Percentiles rank a stretch among this genome's conserved stretches.
Evolutionary conservation across 2,888 invertebrate species (phyloP).

Genomic region (Diloba caeruleocephala): DNA sequence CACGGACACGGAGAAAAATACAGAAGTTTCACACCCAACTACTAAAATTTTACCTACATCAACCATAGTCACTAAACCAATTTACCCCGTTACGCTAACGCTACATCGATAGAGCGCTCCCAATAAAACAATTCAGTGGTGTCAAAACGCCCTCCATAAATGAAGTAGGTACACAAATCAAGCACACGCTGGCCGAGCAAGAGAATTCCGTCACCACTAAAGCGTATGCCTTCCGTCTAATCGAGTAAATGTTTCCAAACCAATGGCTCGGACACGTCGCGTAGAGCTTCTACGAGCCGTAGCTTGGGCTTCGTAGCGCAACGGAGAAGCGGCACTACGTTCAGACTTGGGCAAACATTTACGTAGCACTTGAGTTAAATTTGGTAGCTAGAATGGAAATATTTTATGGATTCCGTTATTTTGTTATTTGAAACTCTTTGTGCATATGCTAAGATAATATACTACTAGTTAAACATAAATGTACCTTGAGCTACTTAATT

Average conservation of each 20-base stretch:
- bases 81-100: constrained; percentile 27
- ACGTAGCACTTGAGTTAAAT: constrained; percentile 61
- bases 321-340: constrained; percentile 61
- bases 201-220: constrained; percentile 76
- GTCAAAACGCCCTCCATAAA: constrained; percentile 50
- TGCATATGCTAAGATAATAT: not conserved
- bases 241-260: constrained; percentile 83
- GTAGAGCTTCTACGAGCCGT: constrained; percentile 73
- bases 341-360: constrained; percentile 75
- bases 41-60: constrained; percentile 10
- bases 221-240: constrained; percentile 83
- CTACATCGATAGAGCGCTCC: constrained; percentile 35
- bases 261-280: constrained; percentile 78
- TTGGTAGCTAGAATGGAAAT: constrained; percentile 57
- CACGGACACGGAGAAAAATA: too few species aligned
- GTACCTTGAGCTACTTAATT: too few species aligned
- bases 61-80: constrained; percentile 18
- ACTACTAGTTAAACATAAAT: too few species aligned
- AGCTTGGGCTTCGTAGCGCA: constrained; percentile 62
- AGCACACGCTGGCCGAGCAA: constrained; percentile 64
- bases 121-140: constrained; percentile 45
- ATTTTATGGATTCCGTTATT: constrained; percentile 51
- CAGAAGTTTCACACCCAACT: too few species aligned
- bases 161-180: constrained; percentile 63
- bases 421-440: constrained; percentile 22